phyloP scores from a whole-genome alignment of 2,113 vertebrate species.

The Progne subis region DNA sequence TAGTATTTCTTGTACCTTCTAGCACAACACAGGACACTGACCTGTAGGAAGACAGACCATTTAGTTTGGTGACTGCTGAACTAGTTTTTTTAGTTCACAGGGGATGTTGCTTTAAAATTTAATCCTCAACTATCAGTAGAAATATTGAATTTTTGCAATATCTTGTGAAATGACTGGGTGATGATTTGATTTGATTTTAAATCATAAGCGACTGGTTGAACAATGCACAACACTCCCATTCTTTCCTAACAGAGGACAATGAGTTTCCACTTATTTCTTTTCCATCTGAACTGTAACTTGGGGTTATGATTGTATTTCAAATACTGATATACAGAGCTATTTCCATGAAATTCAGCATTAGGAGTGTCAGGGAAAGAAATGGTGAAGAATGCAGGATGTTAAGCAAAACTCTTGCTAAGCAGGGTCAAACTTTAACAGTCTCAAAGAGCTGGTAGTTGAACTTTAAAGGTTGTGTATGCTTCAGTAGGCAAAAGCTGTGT shows the following conservation, averaged over 20 bases:
- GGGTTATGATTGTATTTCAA: background rate
- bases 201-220: background rate
- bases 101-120: background rate
- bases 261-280: background rate
- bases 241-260: background rate
- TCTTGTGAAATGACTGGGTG: background rate
- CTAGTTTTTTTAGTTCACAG: background rate
- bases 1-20: background rate
- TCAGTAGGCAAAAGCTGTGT: slow-evolving; percentile 24
- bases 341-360: background rate
- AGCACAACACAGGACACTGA: background rate
- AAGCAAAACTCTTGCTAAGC: slow-evolving; percentile 6
- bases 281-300: background rate
- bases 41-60: background rate
- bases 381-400: background rate
- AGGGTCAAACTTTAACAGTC: background rate
- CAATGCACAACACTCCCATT: background rate
- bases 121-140: background rate
- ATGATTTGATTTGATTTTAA: background rate
- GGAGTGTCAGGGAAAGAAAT: background rate
- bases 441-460: background rate
- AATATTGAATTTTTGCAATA: background rate
- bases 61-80: background rate
- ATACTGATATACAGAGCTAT: background rate
- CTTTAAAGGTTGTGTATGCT: background rate